phyloP scores from a whole-genome alignment of 2,797 vertebrate species.

The Aphelocoma californica region DNA sequence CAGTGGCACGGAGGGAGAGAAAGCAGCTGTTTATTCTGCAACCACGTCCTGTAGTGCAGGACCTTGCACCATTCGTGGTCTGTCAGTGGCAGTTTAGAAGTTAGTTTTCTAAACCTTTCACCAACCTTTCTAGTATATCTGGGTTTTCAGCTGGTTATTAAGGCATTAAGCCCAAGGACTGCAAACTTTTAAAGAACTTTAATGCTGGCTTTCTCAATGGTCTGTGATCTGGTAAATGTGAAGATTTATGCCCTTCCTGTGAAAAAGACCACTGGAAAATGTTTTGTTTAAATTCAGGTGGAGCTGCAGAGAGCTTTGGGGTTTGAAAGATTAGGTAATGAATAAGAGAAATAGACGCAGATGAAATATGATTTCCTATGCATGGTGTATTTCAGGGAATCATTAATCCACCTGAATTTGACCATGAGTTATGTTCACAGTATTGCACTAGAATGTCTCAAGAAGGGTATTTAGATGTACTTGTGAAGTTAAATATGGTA shows the following conservation, averaged over 20 bases:
- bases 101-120: constrained; percentile 2
- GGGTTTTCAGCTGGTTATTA: not conserved
- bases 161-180: not conserved
- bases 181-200: not conserved
- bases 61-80: not conserved
- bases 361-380: constrained; percentile 69
- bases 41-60: not conserved
- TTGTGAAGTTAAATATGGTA: constrained; percentile 69
- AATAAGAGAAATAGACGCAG: constrained; percentile 69
- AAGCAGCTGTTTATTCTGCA: not conserved
- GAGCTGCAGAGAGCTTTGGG: constrained; percentile 15
- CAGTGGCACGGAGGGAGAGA: not conserved
- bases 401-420: constrained; percentile 72
- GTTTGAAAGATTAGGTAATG: constrained; percentile 67
- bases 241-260: constrained; percentile 27
- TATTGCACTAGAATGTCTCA: constrained; percentile 67
- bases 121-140: not conserved
- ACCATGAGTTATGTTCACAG: constrained; percentile 60
- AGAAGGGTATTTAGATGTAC: constrained; percentile 64
- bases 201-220: not conserved
- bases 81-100: not conserved
- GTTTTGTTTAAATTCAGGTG: constrained; percentile 68
- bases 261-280: constrained; percentile 12
- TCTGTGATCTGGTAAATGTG: not conserved
- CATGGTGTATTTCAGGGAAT: constrained; percentile 61